A percentile compares a stretch with the other conserved stretches of the same genome.
Conservation (phyloP, 37 sponge, comb jelly and placozoan genomes). For the Halisarca cf. caerulea region DNA sequence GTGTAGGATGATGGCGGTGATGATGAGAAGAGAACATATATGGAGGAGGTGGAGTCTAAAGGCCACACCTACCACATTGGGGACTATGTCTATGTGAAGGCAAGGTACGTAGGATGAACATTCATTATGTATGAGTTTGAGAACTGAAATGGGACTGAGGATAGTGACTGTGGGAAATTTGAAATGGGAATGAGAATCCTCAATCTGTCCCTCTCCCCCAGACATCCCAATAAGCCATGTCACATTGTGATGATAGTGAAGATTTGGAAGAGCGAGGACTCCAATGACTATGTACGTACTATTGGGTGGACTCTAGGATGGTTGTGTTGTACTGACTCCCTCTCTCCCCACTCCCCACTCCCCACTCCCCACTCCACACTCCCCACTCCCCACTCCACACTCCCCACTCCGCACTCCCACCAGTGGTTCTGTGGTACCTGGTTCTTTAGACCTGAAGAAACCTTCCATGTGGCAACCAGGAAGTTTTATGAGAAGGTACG, state of each 20-base stretch:
- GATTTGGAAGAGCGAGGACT: slow-evolving; percentile 52
- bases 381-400: no score
- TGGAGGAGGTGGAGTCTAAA: neutral
- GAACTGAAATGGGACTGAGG: no score
- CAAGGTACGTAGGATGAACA: neutral
- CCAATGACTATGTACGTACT: slow-evolving; percentile 42
- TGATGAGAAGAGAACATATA: neutral
- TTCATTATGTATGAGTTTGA: no score
- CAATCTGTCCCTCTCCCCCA: no score
- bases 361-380: no score
- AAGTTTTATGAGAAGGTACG: slow-evolving; percentile 79
- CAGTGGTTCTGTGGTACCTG: slow-evolving; percentile 86
- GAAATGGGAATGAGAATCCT: no score
- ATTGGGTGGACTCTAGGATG: no score
- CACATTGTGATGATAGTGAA: slow-evolving; percentile 79
- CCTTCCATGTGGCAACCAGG: slow-evolving; percentile 76
- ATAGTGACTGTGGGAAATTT: no score
- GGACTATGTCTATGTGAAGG: slow-evolving; percentile 22
- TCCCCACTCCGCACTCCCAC: no score
- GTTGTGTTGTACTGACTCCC: no score
- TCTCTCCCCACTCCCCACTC: no score
- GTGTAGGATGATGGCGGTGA: slow-evolving; percentile 5
- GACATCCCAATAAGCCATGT: neutral
- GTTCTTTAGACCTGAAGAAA: slow-evolving; percentile 88
- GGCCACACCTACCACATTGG: slow-evolving; percentile 21